Percentiles rank a stretch among this genome's conserved stretches.
Evolutionary conservation across 2,888 invertebrate genomes (phyloP).

Genomic region (Cataglyphis albicans): DNA sequence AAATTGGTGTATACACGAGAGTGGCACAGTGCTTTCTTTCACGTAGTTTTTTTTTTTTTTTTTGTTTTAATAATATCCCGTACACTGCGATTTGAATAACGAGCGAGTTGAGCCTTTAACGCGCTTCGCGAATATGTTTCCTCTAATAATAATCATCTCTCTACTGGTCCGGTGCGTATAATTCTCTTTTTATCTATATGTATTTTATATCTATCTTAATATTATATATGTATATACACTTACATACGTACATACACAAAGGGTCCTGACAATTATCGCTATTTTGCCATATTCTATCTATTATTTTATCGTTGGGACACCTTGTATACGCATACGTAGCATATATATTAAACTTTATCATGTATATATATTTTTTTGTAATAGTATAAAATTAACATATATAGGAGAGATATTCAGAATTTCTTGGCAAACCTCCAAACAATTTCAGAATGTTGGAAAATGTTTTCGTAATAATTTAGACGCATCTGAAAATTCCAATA

Average conservation of each 20-base stretch:
- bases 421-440: conserved; percentile 42
- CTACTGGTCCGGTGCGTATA: conserved; percentile 57
- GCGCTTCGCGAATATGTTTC: not conserved
- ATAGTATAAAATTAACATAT: conserved; percentile 54
- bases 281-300: not conserved
- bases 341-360: not conserved
- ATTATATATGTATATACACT: conserved; percentile 31
- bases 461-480: not conserved
- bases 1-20: conserved; percentile 61
- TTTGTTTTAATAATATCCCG: conserved; percentile 9
- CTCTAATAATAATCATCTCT: conserved; percentile 30
- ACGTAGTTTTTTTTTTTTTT: conserved; percentile 13
- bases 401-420: conserved; percentile 32
- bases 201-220: conserved; percentile 11
- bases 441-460: not conserved
- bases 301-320: not conserved
- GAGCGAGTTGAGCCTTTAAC: conserved; percentile 48
- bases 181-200: not conserved
- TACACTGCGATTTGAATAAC: conserved; percentile 30
- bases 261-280: not conserved
- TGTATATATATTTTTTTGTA: not conserved
- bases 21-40: conserved; percentile 60
- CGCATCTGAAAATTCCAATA: not conserved
- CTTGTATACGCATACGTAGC: conserved; percentile 5
- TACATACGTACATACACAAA: not conserved